Percentiles rank a stretch among this genome's conserved stretches.
Evolutionary conservation across 2,888 invertebrate species (phyloP).

Genomic region (Drosophila emarginata): DNA sequence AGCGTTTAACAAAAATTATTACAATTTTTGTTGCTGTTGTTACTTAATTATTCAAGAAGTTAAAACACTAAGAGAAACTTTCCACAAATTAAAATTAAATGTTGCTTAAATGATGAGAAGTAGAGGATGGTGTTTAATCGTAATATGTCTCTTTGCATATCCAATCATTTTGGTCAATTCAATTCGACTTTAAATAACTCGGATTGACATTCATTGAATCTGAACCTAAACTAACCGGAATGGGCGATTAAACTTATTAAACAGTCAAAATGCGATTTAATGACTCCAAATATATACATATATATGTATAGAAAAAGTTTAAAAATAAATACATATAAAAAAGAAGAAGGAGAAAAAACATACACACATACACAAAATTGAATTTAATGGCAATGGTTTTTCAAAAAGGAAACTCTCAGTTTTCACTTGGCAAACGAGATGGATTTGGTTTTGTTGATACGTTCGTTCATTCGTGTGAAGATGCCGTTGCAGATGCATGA

Average conservation of each 20-base stretch:
- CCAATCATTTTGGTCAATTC: not conserved
- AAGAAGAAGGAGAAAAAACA: not conserved
- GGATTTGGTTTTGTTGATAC: not conserved
- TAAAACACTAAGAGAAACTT: slow-evolving; percentile 13
- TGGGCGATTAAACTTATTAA: slow-evolving; percentile 53
- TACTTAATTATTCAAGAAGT: slow-evolving; percentile 24
- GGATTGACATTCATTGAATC: slow-evolving; percentile 20
- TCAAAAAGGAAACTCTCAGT: slow-evolving; percentile 53
- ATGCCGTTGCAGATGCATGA: slow-evolving; percentile 25
- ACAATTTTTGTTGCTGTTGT: slow-evolving; percentile 8
- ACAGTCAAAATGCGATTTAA: not conserved
- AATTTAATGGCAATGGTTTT: slow-evolving; percentile 48
- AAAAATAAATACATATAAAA: slow-evolving; percentile 25
- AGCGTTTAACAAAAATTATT: slow-evolving; percentile 13
- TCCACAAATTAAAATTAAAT: not conserved
- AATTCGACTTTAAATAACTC: slow-evolving; percentile 26
- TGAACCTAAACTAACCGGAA: slow-evolving; percentile 55
- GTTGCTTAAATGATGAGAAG: not conserved
- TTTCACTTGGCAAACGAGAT: slow-evolving; percentile 53
- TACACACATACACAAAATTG: slow-evolving; percentile 43
- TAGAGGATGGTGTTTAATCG: not conserved
- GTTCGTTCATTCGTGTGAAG: slow-evolving; percentile 23
- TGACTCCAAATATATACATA: slow-evolving; percentile 18
- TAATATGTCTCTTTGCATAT: slow-evolving; percentile 8
- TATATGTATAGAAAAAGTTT: slow-evolving; percentile 11